phyloP scores from a whole-genome alignment of 2,797 vertebrate species.

The Sebastolobus alascanus region DNA sequence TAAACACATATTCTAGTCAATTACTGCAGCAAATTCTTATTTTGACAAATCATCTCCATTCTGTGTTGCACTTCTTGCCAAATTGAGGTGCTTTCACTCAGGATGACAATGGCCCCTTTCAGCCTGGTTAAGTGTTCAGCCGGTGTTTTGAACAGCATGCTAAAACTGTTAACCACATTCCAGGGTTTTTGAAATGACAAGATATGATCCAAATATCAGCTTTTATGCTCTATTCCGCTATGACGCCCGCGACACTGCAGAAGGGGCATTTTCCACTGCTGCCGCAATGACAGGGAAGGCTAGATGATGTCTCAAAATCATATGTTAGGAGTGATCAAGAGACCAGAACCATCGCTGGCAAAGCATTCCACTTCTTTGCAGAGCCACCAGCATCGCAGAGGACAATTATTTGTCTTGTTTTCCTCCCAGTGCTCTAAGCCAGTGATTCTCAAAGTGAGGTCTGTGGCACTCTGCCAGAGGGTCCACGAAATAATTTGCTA shows the following conservation, averaged over 20 bases:
- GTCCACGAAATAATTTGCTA: too few species aligned
- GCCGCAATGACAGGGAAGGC: slow-evolving; percentile 7
- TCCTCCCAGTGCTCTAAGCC: not conserved
- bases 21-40: slow-evolving; percentile 44
- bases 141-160: slow-evolving; percentile 48
- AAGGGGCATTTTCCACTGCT: slow-evolving; percentile 7
- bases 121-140: slow-evolving; percentile 50
- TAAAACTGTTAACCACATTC: slow-evolving; percentile 47
- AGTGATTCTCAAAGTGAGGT: too few species aligned
- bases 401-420: not conserved
- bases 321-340: slow-evolving; percentile 21
- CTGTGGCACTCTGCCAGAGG: too few species aligned
- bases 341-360: slow-evolving; percentile 3
- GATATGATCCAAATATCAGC: slow-evolving; percentile 39
- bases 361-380: slow-evolving; percentile 20
- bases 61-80: slow-evolving; percentile 36
- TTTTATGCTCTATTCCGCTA: slow-evolving; percentile 25
- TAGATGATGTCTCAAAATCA: slow-evolving; percentile 38
- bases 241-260: not conserved
- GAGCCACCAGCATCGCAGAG: not conserved
- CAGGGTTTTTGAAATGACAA: slow-evolving; percentile 40
- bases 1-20: slow-evolving; percentile 49
- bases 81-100: slow-evolving; percentile 49
- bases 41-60: slow-evolving; percentile 36
- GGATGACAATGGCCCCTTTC: slow-evolving; percentile 52